Percentiles rank a stretch among this genome's conserved stretches.
phyloP scores from a whole-genome alignment of 2,888 invertebrate species.

The Eupeodes luniger region DNA sequence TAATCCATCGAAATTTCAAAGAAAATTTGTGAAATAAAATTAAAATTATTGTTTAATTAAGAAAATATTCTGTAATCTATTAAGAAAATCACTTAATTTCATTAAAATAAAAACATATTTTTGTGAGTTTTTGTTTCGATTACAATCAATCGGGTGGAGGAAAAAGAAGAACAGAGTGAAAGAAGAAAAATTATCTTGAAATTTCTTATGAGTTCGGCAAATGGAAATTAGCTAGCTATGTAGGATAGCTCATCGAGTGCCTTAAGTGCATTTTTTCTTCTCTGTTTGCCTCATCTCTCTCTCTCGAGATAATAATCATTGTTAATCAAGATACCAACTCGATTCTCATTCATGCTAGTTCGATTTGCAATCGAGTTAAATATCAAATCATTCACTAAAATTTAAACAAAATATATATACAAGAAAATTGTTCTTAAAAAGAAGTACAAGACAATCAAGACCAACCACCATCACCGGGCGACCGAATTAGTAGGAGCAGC shows the following conservation, averaged over 20 bases:
- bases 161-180: conserved; percentile 6
- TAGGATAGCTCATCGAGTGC: conserved; percentile 54
- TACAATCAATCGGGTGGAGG: not conserved
- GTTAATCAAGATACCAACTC: not conserved
- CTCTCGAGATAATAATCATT: not conserved
- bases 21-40: conserved; percentile 46
- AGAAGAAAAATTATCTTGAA: conserved; percentile 13
- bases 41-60: not conserved
- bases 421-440: conserved; percentile 9
- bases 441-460: not conserved
- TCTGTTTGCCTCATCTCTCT: not conserved
- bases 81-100: not conserved
- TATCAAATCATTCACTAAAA: conserved; percentile 30
- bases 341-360: conserved; percentile 18
- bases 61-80: too few relatives aligned
- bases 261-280: not conserved
- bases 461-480: not conserved
- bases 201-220: conserved; percentile 8
- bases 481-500: conserved; percentile 24
- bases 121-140: not conserved
- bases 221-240: conserved; percentile 20
- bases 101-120: not conserved
- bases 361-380: conserved; percentile 13
- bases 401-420: not conserved
- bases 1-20: conserved; percentile 50